Evolutionary conservation across 2,888 invertebrate species (phyloP).

Genomic region (Drosophila percnosoma): DNA sequence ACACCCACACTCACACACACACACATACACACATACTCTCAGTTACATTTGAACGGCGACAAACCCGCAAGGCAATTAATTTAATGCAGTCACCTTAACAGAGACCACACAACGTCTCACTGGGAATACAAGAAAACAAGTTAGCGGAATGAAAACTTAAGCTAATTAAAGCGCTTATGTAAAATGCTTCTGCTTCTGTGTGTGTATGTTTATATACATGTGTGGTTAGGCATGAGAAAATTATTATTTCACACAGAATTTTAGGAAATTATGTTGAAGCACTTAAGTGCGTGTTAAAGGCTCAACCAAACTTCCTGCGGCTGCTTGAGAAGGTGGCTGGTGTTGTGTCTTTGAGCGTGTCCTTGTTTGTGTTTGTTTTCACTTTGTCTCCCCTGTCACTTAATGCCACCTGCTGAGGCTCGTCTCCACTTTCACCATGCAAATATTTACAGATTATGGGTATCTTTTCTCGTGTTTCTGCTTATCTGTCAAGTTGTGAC

Average conservation of each 20-base stretch:
- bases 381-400: conserved; percentile 21
- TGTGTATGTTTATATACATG: neutral
- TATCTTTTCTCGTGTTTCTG: conserved; percentile 16
- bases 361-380: conserved; percentile 31
- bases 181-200: conserved; percentile 20
- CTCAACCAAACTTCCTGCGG: conserved; percentile 26
- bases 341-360: conserved; percentile 13
- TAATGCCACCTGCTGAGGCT: conserved; percentile 13
- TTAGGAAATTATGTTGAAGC: conserved; percentile 53
- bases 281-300: conserved; percentile 55
- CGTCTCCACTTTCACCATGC: conserved; percentile 19
- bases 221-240: conserved; percentile 24
- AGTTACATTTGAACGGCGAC: conserved; percentile 2
- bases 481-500: conserved; percentile 31
- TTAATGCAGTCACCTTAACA: conserved; percentile 58
- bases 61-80: conserved; percentile 59
- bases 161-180: conserved; percentile 67
- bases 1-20: conserved; percentile 8
- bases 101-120: conserved; percentile 21
- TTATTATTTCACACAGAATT: conserved; percentile 53
- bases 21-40: neutral
- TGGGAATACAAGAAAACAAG: conserved; percentile 34
- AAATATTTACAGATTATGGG: conserved; percentile 62
- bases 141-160: conserved; percentile 56
- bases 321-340: conserved; percentile 13